Evolutionary conservation across 2,113 vertebrate genomes (phyloP), one percentile per base, ranked within the genome.

Genomic region (Laterallus jamaicensis): DNA sequence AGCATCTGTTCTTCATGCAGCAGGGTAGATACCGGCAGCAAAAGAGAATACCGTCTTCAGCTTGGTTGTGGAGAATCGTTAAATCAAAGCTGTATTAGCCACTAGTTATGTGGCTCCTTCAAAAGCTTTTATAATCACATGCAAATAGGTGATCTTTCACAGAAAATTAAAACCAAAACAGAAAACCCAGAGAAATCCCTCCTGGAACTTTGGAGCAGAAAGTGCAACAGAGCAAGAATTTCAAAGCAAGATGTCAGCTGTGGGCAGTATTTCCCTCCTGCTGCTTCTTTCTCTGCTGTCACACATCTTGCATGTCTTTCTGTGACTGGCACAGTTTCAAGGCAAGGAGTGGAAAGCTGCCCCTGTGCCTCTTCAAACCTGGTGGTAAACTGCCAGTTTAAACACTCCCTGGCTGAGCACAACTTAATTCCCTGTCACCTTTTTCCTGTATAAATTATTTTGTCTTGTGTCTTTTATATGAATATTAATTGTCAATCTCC

Each of bases 141-240:
- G 77, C 32, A 78, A 85, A 32, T 73, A 84, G 29, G 11, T 31
- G 58, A 52, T 74, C 31, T 35, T 73, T 39, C 19, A 66, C 20
- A 85, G 74, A 86, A 94, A 68, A 49, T 89, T 95, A 52, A 64
- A 95, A 91, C 81, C 63, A 88, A 79, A 91, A 31, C 60, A 82
- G 59, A 94, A 88, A 87, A 44, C 35, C 32, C 76, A 37, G 69
- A 67, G 56, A 84, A 88, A 83, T 86, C 60, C 58, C 52, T 67
- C 69, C 54, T 1, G 16, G 86, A 92, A 81, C 54, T 87, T 92
- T 63, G 25, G 70, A 93, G 71, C 54, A 81, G 62, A 77, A 82
- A 76, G 55, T 29, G 37, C 63, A 92, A 68, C 32, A 10, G 31
- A 94, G 67, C 70, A 92, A 35, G 32, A 89, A 84, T 93, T 92